phyloP scores from a whole-genome alignment of 2,888 invertebrate species.

The Charanyca ferruginea region DNA sequence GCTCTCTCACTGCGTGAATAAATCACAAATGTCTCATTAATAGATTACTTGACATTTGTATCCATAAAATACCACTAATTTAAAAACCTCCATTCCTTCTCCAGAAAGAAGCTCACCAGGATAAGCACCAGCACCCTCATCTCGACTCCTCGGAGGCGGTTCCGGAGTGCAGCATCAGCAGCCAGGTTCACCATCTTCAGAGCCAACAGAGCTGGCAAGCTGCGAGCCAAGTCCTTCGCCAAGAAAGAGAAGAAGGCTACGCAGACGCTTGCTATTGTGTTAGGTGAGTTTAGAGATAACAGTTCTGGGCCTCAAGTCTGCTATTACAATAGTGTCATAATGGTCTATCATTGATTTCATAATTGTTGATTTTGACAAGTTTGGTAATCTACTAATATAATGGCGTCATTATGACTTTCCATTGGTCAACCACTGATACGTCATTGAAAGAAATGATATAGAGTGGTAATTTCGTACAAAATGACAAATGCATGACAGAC shows the following conservation, averaged over 20 bases:
- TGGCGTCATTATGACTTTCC: too few species aligned
- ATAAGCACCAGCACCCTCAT: constrained; percentile 82
- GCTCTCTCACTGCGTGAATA: too few species aligned
- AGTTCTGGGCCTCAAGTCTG: background rate
- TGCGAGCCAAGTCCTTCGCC: constrained; percentile 97
- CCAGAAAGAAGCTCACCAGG: constrained; percentile 86
- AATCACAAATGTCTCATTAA: too few species aligned
- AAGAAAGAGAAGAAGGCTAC: constrained; percentile 99
- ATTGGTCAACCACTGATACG: too few species aligned
- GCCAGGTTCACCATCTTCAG: constrained; percentile 97
- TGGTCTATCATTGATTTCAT: too few species aligned
- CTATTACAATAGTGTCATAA: too few species aligned
- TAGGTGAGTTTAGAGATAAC: constrained; percentile 93
- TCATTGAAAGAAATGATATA: too few species aligned
- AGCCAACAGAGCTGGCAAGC: constrained; percentile 97
- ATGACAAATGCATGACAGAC: too few species aligned
- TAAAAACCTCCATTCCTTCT: constrained; percentile 2
- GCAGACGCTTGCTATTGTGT: constrained; percentile 99
- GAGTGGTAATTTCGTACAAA: too few species aligned
- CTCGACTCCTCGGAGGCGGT: constrained; percentile 85
- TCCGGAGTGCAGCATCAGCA: constrained; percentile 90
- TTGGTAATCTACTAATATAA: too few species aligned
- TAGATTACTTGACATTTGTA: too few species aligned
- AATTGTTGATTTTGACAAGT: too few species aligned
- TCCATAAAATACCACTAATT: background rate